These are phyloP conservation scores for Nettapus auritus DNA, from an alignment of 2,113 vertebrate species.

Conservation along the genomic window DNA sequence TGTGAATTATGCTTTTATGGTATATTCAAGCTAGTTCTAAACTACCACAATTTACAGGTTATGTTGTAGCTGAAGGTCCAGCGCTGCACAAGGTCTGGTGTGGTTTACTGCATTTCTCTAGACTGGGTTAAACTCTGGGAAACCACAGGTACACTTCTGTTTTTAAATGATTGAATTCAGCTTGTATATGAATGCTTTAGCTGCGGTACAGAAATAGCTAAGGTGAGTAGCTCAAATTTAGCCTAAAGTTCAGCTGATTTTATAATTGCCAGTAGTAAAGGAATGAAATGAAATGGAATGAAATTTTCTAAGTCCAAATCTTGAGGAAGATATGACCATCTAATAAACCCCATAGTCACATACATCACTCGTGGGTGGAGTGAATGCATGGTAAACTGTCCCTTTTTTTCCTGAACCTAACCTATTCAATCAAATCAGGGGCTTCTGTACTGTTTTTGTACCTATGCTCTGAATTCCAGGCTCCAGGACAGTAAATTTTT, in stretches of 20 bases:
- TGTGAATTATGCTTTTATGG: neutral
- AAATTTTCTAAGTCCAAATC: neutral
- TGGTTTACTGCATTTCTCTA: neutral
- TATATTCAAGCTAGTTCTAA: neutral
- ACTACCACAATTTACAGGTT: neutral
- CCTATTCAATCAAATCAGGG: neutral
- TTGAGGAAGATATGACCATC: neutral
- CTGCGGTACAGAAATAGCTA: neutral
- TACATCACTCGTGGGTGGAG: neutral
- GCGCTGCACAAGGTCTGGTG: rapidly evolving
- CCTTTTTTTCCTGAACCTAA: neutral
- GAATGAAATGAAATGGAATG: neutral
- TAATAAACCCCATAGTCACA: neutral
- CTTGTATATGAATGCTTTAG: neutral
- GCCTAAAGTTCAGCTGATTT: neutral
- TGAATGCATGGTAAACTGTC: neutral
- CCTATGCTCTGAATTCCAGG: neutral
- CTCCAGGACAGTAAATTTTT: neutral
- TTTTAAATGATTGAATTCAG: neutral
- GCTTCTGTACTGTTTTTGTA: neutral
- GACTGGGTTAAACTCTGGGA: neutral
- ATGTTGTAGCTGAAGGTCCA: neutral
- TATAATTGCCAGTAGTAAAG: neutral
- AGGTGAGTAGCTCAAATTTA: neutral
- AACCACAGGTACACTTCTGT: rapidly evolving